Conservation (phyloP, 37 sponge, comb jelly and placozoan species). For the Ephydatia muelleri region DNA sequence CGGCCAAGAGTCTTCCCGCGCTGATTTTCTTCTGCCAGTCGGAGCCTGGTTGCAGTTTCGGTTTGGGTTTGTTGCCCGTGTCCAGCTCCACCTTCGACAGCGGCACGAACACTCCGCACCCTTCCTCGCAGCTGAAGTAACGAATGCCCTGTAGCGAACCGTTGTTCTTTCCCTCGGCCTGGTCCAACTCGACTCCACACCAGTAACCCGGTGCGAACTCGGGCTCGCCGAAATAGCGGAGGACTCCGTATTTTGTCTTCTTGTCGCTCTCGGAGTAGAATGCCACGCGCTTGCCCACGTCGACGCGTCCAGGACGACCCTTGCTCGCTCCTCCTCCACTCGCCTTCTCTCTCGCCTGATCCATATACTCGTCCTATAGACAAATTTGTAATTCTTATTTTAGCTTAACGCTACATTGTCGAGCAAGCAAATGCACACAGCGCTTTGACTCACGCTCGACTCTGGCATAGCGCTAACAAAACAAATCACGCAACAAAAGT, state of each 20-base stretch:
- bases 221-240: conserved; percentile 49
- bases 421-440: no score
- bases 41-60: not conserved
- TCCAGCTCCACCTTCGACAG: conserved; percentile 51
- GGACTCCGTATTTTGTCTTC: conserved; percentile 38
- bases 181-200: conserved; percentile 69
- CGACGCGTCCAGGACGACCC: conserved; percentile 16
- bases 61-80: not conserved
- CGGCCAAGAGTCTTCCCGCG: not conserved
- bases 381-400: no score
- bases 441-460: no score
- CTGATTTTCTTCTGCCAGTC: conserved; percentile 4
- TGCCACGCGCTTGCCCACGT: conserved; percentile 59
- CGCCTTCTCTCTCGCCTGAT: no score
- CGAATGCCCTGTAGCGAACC: conserved; percentile 58
- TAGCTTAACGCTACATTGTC: no score
- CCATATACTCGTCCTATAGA: no score
- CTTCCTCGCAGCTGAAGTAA: conserved; percentile 54
- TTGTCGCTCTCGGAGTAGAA: conserved; percentile 51
- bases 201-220: conserved; percentile 63
- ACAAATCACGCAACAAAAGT: no score
- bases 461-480: no score
- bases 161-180: conserved; percentile 59
- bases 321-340: no score
- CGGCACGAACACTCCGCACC: conserved; percentile 63